Percentiles rank a stretch among this genome's conserved stretches.
phyloP scores from a whole-genome alignment of 2,888 invertebrate species.

The Drosophila maculinotata region DNA sequence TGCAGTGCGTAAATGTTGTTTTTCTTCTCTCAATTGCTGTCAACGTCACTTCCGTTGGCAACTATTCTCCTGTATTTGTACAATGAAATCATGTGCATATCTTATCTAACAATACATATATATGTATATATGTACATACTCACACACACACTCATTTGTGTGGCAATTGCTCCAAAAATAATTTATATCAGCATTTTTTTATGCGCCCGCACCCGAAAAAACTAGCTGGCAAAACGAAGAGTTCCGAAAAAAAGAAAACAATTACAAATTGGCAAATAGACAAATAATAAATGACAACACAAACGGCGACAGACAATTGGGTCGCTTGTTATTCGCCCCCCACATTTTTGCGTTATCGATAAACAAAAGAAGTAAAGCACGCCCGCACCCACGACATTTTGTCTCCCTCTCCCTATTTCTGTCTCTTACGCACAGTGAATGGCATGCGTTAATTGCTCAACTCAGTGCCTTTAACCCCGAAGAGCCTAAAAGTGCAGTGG shows the following conservation, averaged over 20 bases:
- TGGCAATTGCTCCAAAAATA: constrained; percentile 68
- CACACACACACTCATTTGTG: constrained; percentile 13
- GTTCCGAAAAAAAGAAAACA: constrained; percentile 26
- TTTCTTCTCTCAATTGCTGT: constrained; percentile 45
- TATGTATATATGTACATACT: constrained; percentile 11
- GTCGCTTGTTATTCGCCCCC: constrained; percentile 39
- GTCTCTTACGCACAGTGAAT: not conserved
- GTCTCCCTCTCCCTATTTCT: not conserved
- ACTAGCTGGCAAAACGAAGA: constrained; percentile 9
- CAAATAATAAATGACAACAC: constrained; percentile 34
- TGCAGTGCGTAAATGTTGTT: constrained; percentile 8
- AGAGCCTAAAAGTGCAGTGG: not conserved
- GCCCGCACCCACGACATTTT: constrained; percentile 20
- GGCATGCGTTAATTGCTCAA: constrained; percentile 7
- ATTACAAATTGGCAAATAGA: constrained; percentile 56
- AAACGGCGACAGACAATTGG: constrained; percentile 46
- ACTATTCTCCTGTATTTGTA: constrained; percentile 48
- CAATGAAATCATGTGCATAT: constrained; percentile 75
- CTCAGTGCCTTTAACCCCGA: not conserved
- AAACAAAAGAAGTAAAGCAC: constrained; percentile 19
- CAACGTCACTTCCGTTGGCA: constrained; percentile 68
- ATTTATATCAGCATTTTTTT: constrained; percentile 62
- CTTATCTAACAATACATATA: constrained; percentile 59
- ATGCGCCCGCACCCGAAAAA: constrained; percentile 42
- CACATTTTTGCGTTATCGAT: constrained; percentile 29